Evolutionary conservation across 23 tunicate genomes (phyloP), one percentile per base, ranked within the genome.

Genomic region (Halocynthia roretzi): DNA sequence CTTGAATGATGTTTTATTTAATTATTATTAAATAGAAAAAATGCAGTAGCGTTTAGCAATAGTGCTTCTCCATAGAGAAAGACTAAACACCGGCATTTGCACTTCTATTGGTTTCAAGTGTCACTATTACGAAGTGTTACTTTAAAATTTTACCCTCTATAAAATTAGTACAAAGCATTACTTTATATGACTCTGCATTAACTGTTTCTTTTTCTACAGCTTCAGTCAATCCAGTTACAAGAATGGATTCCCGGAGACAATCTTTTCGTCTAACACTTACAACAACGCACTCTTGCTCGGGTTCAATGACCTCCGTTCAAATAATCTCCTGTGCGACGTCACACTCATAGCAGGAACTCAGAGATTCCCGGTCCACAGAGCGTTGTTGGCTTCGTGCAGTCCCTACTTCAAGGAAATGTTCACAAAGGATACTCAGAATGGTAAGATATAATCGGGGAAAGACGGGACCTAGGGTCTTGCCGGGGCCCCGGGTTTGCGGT

Each of bases 341-440:
- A 94, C 99, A 6, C 80, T 94, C 53, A 94, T 94, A 53, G 83
- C 99, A 6, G 99, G 99, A 70, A 88, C 52, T 62, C 18, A 82
- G 48, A 81, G 94, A 40, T 94, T 84, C 71, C 99, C 99, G 4
- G 99, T 94, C 7, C 99, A 94, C 54, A 84, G 99, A 22, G 84
- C 95, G 11, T 63, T 94, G 55, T 82, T 94, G 6, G 99, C 99
- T 7, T 95, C 99, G 70, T 94, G 99, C 80, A 87, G 95, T 61
- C 99, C 99, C 11, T 94, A 94, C 72, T 94, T 94, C 76, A 62
- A 81, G 7, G 85, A 84, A 10, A 94, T 94, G 99, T 94, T 94
- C 77, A 94, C 99, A 0, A 88, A 88, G 66, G 99, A 94, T 80
- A 85, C 75, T 55, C 88, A 94, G 63, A 87, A 84, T 54, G 94